Evolutionary conservation across 2,888 invertebrate species (phyloP).

Genomic region (Aromia moschata): DNA sequence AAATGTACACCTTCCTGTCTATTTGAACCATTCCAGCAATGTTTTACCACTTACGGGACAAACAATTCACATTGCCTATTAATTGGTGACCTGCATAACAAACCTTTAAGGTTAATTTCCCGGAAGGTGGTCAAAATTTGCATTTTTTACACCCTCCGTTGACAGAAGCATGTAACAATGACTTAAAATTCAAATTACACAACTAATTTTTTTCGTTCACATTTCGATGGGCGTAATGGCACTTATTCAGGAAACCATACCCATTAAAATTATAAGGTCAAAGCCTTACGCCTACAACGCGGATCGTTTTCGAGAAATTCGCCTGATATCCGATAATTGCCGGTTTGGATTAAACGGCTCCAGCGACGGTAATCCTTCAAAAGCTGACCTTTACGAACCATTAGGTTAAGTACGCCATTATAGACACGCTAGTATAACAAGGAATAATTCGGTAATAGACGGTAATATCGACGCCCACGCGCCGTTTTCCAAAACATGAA

Average conservation of each 20-base stretch:
- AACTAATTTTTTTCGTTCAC: not conserved
- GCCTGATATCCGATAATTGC: constrained; percentile 1
- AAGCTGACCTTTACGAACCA: constrained; percentile 28
- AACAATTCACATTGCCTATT: too few species aligned
- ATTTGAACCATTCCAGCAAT: too few species aligned
- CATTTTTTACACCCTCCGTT: too few species aligned
- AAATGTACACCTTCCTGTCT: too few species aligned
- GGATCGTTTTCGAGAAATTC: not conserved
- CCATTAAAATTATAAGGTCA: not conserved
- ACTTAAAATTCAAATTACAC: too few species aligned
- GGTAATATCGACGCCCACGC: constrained; percentile 30
- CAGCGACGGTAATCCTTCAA: constrained; percentile 14
- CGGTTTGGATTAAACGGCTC: not conserved
- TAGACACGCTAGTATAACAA: constrained; percentile 22
- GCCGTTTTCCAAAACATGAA: constrained; percentile 24
- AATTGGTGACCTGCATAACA: too few species aligned
- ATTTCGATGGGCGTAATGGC: not conserved
- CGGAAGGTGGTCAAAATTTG: too few species aligned
- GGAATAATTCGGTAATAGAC: constrained; percentile 34
- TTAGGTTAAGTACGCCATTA: constrained; percentile 14
- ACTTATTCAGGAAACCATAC: not conserved
- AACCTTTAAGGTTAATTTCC: too few species aligned
- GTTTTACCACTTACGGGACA: too few species aligned
- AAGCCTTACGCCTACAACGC: not conserved
- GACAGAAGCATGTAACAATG: too few species aligned